Conservation (phyloP, 2,113 vertebrate genomes). For the Anser brachyrhynchus region DNA sequence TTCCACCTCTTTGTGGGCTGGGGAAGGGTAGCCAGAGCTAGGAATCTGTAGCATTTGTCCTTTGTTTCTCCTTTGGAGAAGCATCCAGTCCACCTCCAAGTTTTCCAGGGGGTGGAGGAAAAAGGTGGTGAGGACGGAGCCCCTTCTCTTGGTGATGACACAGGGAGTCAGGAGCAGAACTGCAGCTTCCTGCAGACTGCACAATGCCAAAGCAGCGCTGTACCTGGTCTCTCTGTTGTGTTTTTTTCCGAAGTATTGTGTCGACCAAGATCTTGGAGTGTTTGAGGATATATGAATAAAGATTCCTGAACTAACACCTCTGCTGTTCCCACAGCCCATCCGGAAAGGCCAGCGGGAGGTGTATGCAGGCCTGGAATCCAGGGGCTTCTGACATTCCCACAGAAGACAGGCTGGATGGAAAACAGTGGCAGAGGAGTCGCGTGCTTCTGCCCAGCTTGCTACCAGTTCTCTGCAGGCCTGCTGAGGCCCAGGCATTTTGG, state of each 20-base stretch:
- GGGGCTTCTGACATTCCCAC: constrained; percentile 39
- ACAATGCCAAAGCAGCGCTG: background rate
- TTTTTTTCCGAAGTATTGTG: rapidly evolving
- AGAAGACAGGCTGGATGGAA: background rate
- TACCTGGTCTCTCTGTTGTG: rapidly evolving
- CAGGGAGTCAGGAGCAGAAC: background rate
- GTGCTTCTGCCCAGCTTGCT: background rate
- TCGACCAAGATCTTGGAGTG: background rate
- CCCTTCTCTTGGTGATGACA: background rate
- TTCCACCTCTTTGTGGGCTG: background rate
- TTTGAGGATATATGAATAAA: background rate
- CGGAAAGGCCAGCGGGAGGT: constrained; percentile 77
- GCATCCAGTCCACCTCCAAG: background rate
- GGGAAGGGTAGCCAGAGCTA: background rate
- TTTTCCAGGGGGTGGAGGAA: background rate
- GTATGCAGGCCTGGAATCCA: constrained; percentile 74
- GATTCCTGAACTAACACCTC: background rate
- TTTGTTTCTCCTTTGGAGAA: background rate
- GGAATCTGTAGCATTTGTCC: background rate
- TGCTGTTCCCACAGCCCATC: constrained; percentile 74
- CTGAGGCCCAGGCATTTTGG: background rate
- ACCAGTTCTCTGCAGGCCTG: background rate
- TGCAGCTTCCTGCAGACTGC: background rate
- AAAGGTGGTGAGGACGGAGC: background rate
- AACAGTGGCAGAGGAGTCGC: background rate